Conservation (phyloP, 2,797 vertebrate genomes). For the Argyrosomus regius region DNA sequence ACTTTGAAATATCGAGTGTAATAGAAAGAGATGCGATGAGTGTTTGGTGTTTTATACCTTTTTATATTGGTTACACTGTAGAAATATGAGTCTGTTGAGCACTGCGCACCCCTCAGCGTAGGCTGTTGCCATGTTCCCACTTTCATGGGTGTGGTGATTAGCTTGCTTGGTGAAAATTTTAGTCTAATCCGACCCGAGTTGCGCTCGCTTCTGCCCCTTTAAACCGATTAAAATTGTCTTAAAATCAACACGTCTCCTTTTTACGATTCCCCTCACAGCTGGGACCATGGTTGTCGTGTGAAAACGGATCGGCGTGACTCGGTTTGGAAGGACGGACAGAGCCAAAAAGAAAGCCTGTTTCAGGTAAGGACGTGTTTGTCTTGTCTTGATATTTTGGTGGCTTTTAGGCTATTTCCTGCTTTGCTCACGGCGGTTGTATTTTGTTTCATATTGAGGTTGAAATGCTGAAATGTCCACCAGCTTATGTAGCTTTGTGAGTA, state of each 20-base stretch:
- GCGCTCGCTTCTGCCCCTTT: slow-evolving; percentile 48
- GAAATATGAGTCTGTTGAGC: background rate
- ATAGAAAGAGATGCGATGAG: rapidly evolving
- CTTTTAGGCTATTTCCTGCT: slow-evolving; percentile 73
- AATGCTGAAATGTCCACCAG: background rate
- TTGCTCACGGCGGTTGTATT: slow-evolving; percentile 25
- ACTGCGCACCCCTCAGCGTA: slow-evolving; percentile 71
- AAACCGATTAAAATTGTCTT: slow-evolving; percentile 63
- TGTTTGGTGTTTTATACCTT: rapidly evolving
- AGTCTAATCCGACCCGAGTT: slow-evolving; percentile 73
- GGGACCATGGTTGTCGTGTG: slow-evolving; percentile 78
- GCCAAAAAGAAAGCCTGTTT: slow-evolving; percentile 64
- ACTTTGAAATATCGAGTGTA: rapidly evolving
- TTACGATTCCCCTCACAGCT: slow-evolving; percentile 55
- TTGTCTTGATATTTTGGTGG: slow-evolving; percentile 66
- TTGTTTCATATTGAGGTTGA: background rate
- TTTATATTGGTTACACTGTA: background rate
- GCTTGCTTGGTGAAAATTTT: slow-evolving; percentile 81
- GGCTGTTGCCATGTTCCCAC: slow-evolving; percentile 89
- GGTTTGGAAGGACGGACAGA: slow-evolving; percentile 62
- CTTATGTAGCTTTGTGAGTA: background rate
- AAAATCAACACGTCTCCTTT: slow-evolving; percentile 56
- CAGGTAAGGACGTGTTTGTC: slow-evolving; percentile 80
- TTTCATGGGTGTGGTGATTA: slow-evolving; percentile 91
- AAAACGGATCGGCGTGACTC: slow-evolving; percentile 67